Evolutionary conservation across 1,140 invertebrate genomes (phyloP).

Genomic region (Drosophila equinoxialis): DNA sequence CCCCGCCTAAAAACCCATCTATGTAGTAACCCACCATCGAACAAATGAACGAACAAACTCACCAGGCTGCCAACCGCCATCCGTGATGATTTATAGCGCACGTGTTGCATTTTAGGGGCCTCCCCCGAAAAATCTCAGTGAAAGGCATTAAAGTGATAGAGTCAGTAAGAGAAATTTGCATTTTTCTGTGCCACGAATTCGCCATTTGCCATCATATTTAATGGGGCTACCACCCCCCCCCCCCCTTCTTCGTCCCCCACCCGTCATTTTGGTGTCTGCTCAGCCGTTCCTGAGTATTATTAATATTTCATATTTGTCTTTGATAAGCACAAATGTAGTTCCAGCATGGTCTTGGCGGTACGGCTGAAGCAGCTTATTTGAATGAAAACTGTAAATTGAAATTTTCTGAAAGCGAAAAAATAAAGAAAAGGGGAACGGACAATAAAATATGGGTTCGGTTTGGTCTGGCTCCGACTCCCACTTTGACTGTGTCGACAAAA

Average conservation of each 20-base stretch:
- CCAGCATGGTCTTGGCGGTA: background rate
- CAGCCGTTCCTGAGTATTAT: constrained; percentile 56
- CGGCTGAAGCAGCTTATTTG: constrained; percentile 34
- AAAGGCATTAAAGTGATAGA: constrained; percentile 80
- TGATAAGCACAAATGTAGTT: constrained; percentile 59
- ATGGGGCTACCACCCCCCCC: constrained; percentile 34
- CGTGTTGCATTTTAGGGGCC: constrained; percentile 66
- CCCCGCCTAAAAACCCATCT: background rate
- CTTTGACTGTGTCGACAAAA: background rate
- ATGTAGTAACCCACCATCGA: background rate
- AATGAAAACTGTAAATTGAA: constrained; percentile 52
- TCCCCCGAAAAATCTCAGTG: constrained; percentile 60
- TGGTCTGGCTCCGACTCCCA: background rate
- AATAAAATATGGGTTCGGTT: constrained; percentile 2
- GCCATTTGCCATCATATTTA: constrained; percentile 50
- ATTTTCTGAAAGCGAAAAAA: constrained; percentile 25
- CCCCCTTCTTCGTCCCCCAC: background rate
- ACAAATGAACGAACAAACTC: constrained; percentile 5
- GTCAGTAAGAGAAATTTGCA: constrained; percentile 70
- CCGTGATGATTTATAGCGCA: constrained; percentile 73
- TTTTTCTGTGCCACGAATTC: constrained; percentile 65
- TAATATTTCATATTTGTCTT: constrained; percentile 80
- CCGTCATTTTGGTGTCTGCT: constrained; percentile 13
- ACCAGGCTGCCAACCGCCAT: constrained; percentile 23
- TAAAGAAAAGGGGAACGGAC: constrained; percentile 1